Base-by-base conservation (phyloP, 37 sponge, comb jelly and placozoan genomes). In the Halisarca cf. caerulea region DNA sequence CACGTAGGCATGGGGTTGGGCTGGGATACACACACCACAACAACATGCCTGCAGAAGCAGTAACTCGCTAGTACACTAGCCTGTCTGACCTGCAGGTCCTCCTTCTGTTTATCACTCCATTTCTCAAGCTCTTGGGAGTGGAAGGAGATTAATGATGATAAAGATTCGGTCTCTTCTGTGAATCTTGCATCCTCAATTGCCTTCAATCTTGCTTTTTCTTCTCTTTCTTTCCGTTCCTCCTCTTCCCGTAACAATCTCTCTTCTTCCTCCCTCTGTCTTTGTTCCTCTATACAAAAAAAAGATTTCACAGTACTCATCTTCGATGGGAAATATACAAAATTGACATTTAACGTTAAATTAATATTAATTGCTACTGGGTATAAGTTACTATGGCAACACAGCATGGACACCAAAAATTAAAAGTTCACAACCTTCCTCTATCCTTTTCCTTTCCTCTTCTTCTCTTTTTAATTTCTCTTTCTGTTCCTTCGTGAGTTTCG, bases 381-480 rank as follows among this genome's bases (percentile, higher is more conserved):
- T 28, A 27, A 28, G 64, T 27, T 4, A 27, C 35, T 34, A 9
- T 68, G 69, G 69, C 35, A 28, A 61, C 64, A 61, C 30, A 27
- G 7, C 3, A 68, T 34, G n/a, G 2, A 68, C 33, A 6, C 33
- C 28, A 3, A 18, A 30, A n/a, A 68, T 18, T 34, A 68, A 7
- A 68, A 47, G 9, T 47, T 47, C 51, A 47, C 9, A 24, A 93
- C 93, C 93, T 90, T 95, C 96, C 75, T 95, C 96, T 59, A 42
- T 82, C 33, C 90, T 87, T 86, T 82, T 92, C 57, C 90, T 90
- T 83, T 92, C 90, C 18, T 85, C 92, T 36, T 92, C 90, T 84
- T 87, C 92, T 64, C 81, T 84, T 73, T 83, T 95, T 71, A 83
- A 41, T 71, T 53, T 84, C 66, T 91, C 92, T 64, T 70, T 82